These are phyloP conservation scores for Pseudopipra pipra DNA, from an alignment of 2,113 vertebrate genomes.

Conservation along the genomic window DNA sequence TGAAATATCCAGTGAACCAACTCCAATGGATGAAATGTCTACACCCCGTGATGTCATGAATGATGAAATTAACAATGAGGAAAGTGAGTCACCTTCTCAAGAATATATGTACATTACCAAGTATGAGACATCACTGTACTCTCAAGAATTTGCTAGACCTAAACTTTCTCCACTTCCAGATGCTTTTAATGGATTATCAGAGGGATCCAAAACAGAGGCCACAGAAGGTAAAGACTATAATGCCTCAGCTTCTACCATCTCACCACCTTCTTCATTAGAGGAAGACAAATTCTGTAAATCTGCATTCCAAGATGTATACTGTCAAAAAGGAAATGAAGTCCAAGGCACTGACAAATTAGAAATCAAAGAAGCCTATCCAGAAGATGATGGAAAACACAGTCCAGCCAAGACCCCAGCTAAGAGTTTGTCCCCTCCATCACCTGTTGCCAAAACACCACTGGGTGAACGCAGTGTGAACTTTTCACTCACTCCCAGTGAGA, in stretches of 20 bases:
- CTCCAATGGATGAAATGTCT: conserved; percentile 89
- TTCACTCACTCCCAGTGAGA: neutral
- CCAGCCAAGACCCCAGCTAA: neutral
- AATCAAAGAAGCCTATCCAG: conserved; percentile 45
- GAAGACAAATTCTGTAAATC: conserved; percentile 83
- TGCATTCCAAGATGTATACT: conserved; percentile 60
- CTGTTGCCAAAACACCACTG: neutral
- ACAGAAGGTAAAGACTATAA: conserved; percentile 87
- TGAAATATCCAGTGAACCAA: conserved; percentile 88
- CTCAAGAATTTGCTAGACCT: conserved; percentile 75
- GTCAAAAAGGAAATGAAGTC: conserved; percentile 45
- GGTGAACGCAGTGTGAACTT: neutral
- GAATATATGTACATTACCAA: conserved; percentile 77
- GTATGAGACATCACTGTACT: conserved; percentile 69
- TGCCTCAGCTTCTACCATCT: conserved; percentile 87
- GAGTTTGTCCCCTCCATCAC: neutral
- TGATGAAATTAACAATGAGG: conserved; percentile 85
- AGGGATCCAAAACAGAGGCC: conserved; percentile 83
- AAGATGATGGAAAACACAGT: conserved; percentile 49
- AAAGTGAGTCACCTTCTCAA: conserved; percentile 83
- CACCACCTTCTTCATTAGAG: conserved; percentile 82
- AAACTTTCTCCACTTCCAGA: conserved; percentile 72
- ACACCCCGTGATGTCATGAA: conserved; percentile 85
- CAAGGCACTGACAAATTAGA: conserved; percentile 40
- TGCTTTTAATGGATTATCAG: conserved; percentile 72